Conservation (phyloP, 2,113 vertebrate genomes). For the Aldabrachelys gigantea region DNA sequence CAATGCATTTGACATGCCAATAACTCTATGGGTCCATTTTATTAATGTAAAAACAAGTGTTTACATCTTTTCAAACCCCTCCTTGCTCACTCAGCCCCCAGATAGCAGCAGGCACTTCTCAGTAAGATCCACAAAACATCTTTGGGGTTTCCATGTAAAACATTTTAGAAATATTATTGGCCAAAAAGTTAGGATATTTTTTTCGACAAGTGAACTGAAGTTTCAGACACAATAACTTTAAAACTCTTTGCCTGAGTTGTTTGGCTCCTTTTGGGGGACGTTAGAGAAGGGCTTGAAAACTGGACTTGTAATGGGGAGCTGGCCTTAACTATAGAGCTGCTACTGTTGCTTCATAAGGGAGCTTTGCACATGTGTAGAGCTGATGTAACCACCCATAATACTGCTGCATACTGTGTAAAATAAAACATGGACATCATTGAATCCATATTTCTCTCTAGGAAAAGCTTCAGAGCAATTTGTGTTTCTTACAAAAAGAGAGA, state of each 20-base stretch:
- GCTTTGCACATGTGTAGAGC: too few species aligned
- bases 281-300: background rate
- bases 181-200: background rate
- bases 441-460: background rate
- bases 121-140: background rate
- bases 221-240: background rate
- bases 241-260: background rate
- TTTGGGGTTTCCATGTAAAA: background rate
- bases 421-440: background rate
- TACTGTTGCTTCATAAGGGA: too few species aligned
- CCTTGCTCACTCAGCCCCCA: background rate
- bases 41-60: background rate
- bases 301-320: background rate
- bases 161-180: background rate
- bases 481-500: background rate
- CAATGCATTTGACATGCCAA: background rate
- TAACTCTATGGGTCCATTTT: background rate
- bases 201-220: background rate
- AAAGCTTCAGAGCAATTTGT: background rate
- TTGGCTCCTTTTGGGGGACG: background rate
- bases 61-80: background rate
- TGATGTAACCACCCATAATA: background rate
- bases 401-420: background rate
- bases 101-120: background rate
- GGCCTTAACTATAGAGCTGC: background rate